These are phyloP conservation scores for Eulemur rubriventer DNA, from an alignment of 2,797 vertebrate species.

Conservation along the genomic window DNA sequence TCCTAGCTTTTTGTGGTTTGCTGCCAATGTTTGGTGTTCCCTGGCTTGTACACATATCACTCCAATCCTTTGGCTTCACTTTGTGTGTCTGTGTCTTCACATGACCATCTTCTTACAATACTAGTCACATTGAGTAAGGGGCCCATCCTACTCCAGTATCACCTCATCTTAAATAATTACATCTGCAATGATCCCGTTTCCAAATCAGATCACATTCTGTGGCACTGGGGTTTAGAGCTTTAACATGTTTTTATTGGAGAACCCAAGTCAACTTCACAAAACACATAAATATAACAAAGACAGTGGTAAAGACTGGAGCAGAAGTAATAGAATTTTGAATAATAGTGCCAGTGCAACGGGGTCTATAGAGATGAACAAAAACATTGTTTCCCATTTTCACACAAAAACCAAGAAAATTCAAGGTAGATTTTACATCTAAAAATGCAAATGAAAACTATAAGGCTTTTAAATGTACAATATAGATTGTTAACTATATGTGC, in stretches of 20 bases:
- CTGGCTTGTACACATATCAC: background rate
- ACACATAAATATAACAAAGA: background rate
- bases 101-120: background rate
- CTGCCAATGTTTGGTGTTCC: background rate
- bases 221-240: background rate
- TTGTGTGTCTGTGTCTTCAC: background rate
- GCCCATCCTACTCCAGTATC: too few relatives aligned
- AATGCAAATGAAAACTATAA: background rate
- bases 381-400: background rate
- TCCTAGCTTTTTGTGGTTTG: background rate
- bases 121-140: background rate
- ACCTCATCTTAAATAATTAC: background rate
- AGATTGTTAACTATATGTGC: background rate
- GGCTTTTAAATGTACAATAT: background rate
- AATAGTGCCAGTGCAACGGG: background rate
- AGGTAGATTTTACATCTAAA: background rate
- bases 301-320: background rate
- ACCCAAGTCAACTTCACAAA: background rate
- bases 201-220: background rate
- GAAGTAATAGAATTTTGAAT: background rate
- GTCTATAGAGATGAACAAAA: background rate
- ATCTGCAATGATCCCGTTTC: background rate
- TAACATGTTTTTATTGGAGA: background rate
- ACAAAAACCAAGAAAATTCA: background rate
- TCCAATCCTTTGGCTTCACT: background rate